Conservation (phyloP, 2,888 invertebrate genomes). For the Drosophila hamatofila region DNA sequence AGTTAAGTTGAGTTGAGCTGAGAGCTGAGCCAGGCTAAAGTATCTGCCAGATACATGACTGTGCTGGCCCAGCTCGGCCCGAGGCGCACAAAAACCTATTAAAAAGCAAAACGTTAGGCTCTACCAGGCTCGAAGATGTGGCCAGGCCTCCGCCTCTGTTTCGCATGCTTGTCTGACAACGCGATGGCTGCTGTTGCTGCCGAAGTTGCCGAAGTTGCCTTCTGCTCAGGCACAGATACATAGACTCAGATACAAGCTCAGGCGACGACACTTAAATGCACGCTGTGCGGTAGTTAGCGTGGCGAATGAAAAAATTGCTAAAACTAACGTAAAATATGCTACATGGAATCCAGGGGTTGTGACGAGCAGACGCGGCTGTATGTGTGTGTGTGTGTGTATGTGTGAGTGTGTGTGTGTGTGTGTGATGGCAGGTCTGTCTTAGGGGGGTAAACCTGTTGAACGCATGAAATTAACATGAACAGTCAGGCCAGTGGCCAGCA, state of each 20-base stretch:
- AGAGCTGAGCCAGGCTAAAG: conserved; percentile 43
- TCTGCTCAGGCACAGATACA: conserved; percentile 32
- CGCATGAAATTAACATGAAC: conserved; percentile 74
- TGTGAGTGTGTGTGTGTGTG: neutral
- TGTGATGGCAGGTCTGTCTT: neutral
- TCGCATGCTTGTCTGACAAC: conserved; percentile 54
- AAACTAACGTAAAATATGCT: conserved; percentile 68
- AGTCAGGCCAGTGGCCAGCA: conserved; percentile 17
- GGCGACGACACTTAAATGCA: conserved; percentile 69
- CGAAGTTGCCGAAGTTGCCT: conserved; percentile 20
- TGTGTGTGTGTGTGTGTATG: neutral
- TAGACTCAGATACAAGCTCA: conserved; percentile 31
- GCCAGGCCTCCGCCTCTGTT: conserved; percentile 39
- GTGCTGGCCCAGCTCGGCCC: conserved; percentile 18
- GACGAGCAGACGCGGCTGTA: neutral
- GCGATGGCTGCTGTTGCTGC: conserved; percentile 35
- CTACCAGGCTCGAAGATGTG: conserved; percentile 32
- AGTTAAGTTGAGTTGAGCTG: neutral
- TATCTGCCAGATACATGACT: conserved; percentile 63
- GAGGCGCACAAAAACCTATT: conserved; percentile 72
- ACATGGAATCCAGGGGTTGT: conserved; percentile 25
- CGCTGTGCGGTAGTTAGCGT: conserved; percentile 77
- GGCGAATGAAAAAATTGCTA: conserved; percentile 70
- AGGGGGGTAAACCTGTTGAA: conserved; percentile 67
- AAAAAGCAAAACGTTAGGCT: conserved; percentile 69